Conservation (phyloP, 2,797 vertebrate genomes). For the Aldrovandia affinis region DNA sequence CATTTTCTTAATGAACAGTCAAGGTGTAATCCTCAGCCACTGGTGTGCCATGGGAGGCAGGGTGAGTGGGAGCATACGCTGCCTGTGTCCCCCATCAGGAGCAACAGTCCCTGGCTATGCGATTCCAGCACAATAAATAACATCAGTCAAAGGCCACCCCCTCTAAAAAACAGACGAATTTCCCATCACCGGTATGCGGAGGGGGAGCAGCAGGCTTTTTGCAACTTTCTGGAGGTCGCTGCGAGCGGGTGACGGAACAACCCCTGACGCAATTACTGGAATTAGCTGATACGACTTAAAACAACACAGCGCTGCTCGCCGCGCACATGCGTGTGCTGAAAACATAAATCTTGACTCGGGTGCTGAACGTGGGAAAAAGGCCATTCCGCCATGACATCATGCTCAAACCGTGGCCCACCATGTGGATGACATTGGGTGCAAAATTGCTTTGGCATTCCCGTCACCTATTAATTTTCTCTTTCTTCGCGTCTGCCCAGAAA, state of each 20-base stretch:
- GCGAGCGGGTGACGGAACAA: constrained; percentile 53
- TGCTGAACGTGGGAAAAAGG: constrained; percentile 63
- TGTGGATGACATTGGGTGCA: constrained; percentile 61
- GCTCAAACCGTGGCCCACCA: constrained; percentile 51
- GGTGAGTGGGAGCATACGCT: neutral
- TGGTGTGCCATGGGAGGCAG: constrained; percentile 2
- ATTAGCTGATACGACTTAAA: constrained; percentile 67
- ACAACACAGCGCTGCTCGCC: constrained; percentile 54
- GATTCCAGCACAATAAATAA: constrained; percentile 51
- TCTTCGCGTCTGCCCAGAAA: constrained; percentile 43
- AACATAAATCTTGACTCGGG: constrained; percentile 63
- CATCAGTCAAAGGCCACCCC: constrained; percentile 32
- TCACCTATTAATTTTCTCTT: constrained; percentile 58
- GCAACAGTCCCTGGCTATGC: constrained; percentile 30
- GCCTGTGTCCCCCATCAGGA: constrained; percentile 46
- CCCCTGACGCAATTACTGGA: constrained; percentile 58
- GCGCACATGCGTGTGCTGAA: constrained; percentile 59
- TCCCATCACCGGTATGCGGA: constrained; percentile 57
- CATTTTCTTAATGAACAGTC: neutral
- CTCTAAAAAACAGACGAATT: constrained; percentile 54
- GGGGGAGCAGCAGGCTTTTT: constrained; percentile 14
- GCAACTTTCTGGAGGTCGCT: constrained; percentile 43
- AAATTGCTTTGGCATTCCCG: constrained; percentile 62
- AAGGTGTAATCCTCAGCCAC: constrained; percentile 11
- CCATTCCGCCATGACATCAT: constrained; percentile 62